Base-by-base conservation (phyloP, 2,797 vertebrate genomes). In the Typhlichthys subterraneus region DNA sequence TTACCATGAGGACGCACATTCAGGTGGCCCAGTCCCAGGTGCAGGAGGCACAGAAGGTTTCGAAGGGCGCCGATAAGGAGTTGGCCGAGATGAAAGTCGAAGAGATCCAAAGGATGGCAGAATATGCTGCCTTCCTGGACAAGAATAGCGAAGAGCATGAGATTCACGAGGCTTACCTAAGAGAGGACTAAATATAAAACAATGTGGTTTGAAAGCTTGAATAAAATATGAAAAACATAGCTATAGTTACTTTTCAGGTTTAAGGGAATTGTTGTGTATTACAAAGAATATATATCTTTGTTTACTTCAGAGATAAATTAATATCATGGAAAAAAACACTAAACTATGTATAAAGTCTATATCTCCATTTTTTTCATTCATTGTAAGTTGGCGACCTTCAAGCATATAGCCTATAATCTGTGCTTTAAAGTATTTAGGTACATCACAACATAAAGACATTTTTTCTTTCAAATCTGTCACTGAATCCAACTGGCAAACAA, bases 31-130 rank as follows among this genome's bases (percentile, higher is more conserved):
- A 93, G 59, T 83, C 90, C 0, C 96, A 97, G 72, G 94, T 98
- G 67, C 91, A 95, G 53, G 94, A 95, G 66, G 89, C 91, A 0
- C 87, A 83, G 45, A 94, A 94, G 80, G 83, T 96, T 23, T 95
- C 92, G 0, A 67, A 80, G 72, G 94, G 94, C 23, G 96, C 96
- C 0, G 94, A 99, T 72, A 93, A 89, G 80, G 95, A 94, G 85
- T 67, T 99, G 76, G 90, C 94, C 0, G 94, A 96, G 76, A 84
- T 85, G 1, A 96, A 98, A 87, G 95, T 94, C 0, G 94, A 97
- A 57, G 97, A 99, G 82, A 91, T 99, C 45, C 86, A 91, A 67
- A 94, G 92, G 80, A 84, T 91, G 56, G 73, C 87, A 0, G 81
- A 88, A 17, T 49, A 89, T 15, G 58, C 82, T 75, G 65, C 84